Base-by-base conservation (phyloP, 2,888 invertebrate genomes). In the Hoplodrina blanda region DNA sequence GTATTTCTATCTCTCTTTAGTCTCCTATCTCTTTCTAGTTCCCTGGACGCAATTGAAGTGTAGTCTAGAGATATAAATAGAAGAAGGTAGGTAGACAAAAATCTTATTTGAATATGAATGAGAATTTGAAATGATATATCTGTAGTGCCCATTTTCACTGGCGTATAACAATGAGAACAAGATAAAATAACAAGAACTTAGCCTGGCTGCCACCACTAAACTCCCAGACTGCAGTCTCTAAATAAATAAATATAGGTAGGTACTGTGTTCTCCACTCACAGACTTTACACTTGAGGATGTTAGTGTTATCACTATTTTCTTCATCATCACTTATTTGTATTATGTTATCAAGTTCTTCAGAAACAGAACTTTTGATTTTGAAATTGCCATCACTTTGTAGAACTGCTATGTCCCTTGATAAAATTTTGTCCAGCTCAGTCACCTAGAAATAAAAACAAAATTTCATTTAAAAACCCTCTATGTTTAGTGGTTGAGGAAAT, bases 371-470 rank as follows among this genome's bases (percentile, higher is more conserved):
- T 87, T 91, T 88, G 59, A 93, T 88, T 78, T 87, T 91, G 76
- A 94, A 96, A 86, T 97, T 97, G n/a, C 98, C 98, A 91, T 97
- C 97, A 88, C 96, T 97, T 76, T 97, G 97, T 50, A 98, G 90
- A 54, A 97, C 94, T 11, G 97, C 97, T 81, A 96, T 96, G 77
- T 97, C 91, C 90, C 87, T 94, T 67, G 95, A 96, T 81, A 96
- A 90, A 82, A 96, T 97, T 76, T 88, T 94, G 84, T 97, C 97
- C 77, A 96, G 93, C 91, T 96, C 98, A 84, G 93, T 94, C 1
- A 97, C 96, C 97, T 97, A 68, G 55, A 84, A 83, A 73, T 15
- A 63, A 15, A 52, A n/a, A 41, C 0, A 41, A 0, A 25, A 49
- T n/a, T 25, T 7, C 4, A 25, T 54, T n/a, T 4, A 20, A 46